Evolutionary conservation across 2,888 invertebrate genomes (phyloP).

Genomic region (Cryptocephalus primarius): DNA sequence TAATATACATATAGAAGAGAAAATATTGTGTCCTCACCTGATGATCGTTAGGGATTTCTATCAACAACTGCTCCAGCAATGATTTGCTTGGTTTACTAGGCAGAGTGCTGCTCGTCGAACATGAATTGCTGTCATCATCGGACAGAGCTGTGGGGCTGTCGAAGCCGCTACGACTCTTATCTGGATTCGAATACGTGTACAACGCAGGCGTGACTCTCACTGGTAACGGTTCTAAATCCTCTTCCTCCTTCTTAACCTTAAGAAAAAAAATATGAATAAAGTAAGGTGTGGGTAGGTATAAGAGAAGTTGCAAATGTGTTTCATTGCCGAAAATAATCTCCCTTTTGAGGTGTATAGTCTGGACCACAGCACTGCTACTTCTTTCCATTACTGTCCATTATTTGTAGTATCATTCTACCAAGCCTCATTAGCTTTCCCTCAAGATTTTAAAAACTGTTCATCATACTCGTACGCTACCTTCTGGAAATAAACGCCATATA

Average conservation of each 20-base stretch:
- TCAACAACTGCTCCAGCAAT: constrained; percentile 65
- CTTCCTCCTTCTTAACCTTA: constrained; percentile 20
- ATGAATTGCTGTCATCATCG: constrained; percentile 26
- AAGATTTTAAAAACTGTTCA: too few relatives aligned
- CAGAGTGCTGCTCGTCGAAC: constrained; percentile 25
- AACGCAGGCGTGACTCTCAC: constrained; percentile 62
- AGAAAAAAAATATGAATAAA: constrained; percentile 1
- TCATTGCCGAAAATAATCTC: too few relatives aligned
- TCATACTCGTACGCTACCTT: too few relatives aligned
- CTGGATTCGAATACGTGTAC: constrained; percentile 57
- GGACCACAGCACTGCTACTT: too few relatives aligned
- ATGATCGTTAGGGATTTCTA: constrained; percentile 60
- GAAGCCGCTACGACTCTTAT: constrained; percentile 41
- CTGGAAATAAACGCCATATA: too few relatives aligned
- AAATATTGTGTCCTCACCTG: constrained; percentile 4
- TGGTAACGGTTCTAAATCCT: constrained; percentile 49
- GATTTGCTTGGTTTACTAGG: constrained; percentile 42
- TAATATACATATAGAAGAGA: too few relatives aligned
- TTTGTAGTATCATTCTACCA: too few relatives aligned
- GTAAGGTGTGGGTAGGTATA: too few relatives aligned
- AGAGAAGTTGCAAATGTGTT: too few relatives aligned
- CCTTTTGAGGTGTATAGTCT: too few relatives aligned
- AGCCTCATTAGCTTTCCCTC: too few relatives aligned
- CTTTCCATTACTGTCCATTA: too few relatives aligned
- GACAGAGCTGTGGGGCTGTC: constrained; percentile 29